Evolutionary conservation across 2,113 vertebrate species (phyloP).

Genomic region (Hippolais icterina): DNA sequence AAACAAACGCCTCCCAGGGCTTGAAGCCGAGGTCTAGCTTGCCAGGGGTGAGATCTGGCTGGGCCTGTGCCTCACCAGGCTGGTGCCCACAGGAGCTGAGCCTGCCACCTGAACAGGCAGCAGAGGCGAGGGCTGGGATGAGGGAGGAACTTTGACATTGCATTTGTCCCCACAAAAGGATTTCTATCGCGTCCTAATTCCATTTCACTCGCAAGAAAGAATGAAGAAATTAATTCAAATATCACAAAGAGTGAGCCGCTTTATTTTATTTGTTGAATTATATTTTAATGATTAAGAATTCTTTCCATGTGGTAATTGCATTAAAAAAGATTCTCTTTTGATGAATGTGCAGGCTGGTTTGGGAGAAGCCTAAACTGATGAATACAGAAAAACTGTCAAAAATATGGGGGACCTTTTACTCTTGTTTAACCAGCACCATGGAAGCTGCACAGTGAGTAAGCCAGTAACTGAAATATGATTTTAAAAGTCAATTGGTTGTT

Average conservation of each 20-base stretch:
- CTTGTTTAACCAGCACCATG: not conserved
- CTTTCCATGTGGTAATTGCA: not conserved
- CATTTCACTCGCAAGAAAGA: not conserved
- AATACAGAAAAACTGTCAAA: not conserved
- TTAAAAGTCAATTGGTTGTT: not conserved
- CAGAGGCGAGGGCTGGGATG: accelerated
- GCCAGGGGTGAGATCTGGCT: not conserved
- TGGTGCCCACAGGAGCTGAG: not conserved
- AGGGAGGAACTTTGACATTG: not conserved
- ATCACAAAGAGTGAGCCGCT: accelerated
- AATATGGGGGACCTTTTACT: not conserved
- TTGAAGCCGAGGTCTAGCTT: not conserved
- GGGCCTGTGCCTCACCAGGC: not conserved
- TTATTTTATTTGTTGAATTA: not conserved
- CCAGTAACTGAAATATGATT: not conserved
- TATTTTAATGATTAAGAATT: not conserved
- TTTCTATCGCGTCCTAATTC: not conserved
- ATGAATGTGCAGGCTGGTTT: not conserved
- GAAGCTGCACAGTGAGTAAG: not conserved
- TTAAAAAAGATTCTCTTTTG: not conserved
- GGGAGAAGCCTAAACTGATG: not conserved
- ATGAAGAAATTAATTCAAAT: not conserved
- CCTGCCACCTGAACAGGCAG: not conserved
- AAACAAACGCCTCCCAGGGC: not conserved
- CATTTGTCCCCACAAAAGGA: not conserved